Percentiles rank a stretch among this genome's conserved stretches.
Conservation (phyloP, 1,140 invertebrate genomes). For the Batillaria attramentaria region DNA sequence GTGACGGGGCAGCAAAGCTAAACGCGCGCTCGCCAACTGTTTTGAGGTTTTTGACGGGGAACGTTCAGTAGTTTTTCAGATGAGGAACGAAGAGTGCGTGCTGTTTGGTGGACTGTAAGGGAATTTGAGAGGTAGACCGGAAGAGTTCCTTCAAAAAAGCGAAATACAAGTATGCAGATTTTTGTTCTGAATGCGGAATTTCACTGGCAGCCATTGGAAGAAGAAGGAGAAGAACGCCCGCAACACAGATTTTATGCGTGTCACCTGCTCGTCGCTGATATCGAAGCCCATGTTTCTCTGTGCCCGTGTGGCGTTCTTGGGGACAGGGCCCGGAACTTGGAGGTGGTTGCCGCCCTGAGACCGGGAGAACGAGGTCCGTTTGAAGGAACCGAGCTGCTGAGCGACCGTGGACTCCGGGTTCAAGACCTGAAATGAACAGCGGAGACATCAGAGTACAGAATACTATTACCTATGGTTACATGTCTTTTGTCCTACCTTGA, state of each 20-base stretch:
- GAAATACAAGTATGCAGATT: no score
- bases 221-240: slow-evolving; percentile 10
- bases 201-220: neutral
- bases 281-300: slow-evolving; percentile 30
- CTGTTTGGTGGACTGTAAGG: no score
- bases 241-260: no score
- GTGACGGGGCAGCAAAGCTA: no score
- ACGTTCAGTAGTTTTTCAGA: no score
- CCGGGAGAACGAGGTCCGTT: neutral
- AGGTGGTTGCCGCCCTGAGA: slow-evolving; percentile 8
- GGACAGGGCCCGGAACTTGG: neutral
- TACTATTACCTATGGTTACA: neutral
- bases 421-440: slow-evolving; percentile 38
- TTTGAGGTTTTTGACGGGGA: no score
- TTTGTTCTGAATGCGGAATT: neutral
- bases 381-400: slow-evolving; percentile 25
- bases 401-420: slow-evolving; percentile 45
- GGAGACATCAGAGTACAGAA: neutral
- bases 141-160: neutral
- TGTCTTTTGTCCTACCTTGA: no score
- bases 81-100: no score
- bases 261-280: slow-evolving; percentile 12
- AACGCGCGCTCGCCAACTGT: no score
- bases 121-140: neutral
- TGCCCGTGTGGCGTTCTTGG: neutral